Base-by-base conservation (phyloP, 1,140 invertebrate species). In the Limonius californicus region DNA sequence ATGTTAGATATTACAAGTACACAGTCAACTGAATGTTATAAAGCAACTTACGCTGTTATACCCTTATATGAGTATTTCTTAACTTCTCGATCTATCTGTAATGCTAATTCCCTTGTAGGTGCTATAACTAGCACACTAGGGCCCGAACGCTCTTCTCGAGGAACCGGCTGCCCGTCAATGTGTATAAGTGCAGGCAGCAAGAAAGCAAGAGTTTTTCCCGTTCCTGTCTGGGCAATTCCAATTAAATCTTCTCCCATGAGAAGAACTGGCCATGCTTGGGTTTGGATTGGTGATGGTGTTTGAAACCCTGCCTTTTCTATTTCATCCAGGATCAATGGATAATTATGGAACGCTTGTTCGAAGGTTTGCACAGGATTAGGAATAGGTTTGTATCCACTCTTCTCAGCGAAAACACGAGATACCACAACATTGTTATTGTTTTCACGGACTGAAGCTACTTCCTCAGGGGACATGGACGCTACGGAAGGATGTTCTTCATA, bases 151-250 rank as follows among this genome's bases (percentile, higher is more conserved):
- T 93, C 68, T 3, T 81, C 71, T 4, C 87, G 77, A 0, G 89
- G 87, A 9, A 78, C 80, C 16, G 82, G 74, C 79, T 97, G 95
- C 3, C 70, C 70, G 16, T 74, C 69, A 54, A 75, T 72, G 61
- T 76, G 74, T 20, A 74, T 73, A 16, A 97, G 82, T 12, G 93
- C 94, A 27, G 95, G 95, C 23, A 97, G 72, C 0, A 97, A 76
- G 72, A 97, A 98, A 0, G 94, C 94, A 32, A 97, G 77, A 0
- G 95, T 97, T 81, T 92, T 92, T 1, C 89, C 94, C 23, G 94
- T 95, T 60, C 91, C 91, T 20, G 92, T 94, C 79, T 96, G 94
- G 0, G 95, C 94, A 62, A 97, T 96, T 12, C 94, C 94, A 77
- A 96, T 96, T 68, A 95, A 77, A 78, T 96, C 94, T 70, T 88